Conservation (phyloP, 37 sponge, comb jelly and placozoan species). For the Spongia lamella region DNA sequence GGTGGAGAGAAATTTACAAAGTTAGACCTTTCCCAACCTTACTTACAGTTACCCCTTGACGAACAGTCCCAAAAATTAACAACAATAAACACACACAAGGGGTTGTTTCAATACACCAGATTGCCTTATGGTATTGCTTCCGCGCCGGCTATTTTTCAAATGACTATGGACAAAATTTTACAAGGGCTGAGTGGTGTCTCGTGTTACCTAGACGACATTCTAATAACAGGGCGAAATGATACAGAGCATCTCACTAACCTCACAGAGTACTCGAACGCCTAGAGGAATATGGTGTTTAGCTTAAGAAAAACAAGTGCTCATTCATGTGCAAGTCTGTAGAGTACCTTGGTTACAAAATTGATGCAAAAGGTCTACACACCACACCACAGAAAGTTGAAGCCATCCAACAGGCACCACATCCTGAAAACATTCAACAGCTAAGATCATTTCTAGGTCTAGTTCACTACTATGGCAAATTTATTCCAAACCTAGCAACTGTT, state of each 20-base stretch:
- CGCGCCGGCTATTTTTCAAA: conserved; percentile 10
- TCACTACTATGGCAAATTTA: too few relatives aligned
- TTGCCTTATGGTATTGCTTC: conserved; percentile 13
- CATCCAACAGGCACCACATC: conserved; percentile 20
- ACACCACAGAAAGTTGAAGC: conserved; percentile 3
- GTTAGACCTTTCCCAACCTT: too few relatives aligned
- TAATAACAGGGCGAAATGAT: neutral
- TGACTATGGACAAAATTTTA: conserved; percentile 3
- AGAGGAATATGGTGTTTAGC: neutral
- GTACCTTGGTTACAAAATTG: conserved; percentile 6
- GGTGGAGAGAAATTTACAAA: too few relatives aligned
- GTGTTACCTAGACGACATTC: conserved; percentile 1
- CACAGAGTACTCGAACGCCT: conserved; percentile 2
- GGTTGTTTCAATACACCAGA: neutral
- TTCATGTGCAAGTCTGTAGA: neutral
- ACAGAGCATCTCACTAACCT: neutral
- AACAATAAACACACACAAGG: too few relatives aligned
- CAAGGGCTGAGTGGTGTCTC: neutral
- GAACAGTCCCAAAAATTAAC: too few relatives aligned
- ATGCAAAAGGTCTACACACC: conserved; percentile 1
- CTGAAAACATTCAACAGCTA: conserved; percentile 8
- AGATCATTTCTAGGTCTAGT: conserved; percentile 27
- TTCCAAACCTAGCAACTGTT: too few relatives aligned
- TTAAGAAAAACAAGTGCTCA: conserved; percentile 6
- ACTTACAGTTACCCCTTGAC: too few relatives aligned